A percentile compares a stretch with the other conserved stretches of the same genome.
These are phyloP conservation scores for Meteorus colon DNA, from an alignment of 2,888 invertebrate genomes.

Conservation along the genomic window DNA sequence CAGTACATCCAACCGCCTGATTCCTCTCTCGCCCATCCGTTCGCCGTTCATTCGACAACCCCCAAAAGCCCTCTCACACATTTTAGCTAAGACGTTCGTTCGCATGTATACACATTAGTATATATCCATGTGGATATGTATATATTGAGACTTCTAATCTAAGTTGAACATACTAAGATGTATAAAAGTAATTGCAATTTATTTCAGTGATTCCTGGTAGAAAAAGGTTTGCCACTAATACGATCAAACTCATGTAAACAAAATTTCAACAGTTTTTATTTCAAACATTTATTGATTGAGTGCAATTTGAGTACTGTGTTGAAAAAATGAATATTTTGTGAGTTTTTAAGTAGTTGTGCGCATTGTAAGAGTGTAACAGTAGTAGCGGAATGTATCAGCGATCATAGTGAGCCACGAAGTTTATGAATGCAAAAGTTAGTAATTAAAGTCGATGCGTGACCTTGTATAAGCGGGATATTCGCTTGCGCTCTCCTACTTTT, in stretches of 20 bases:
- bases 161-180: slow-evolving; percentile 47
- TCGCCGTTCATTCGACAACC: slow-evolving; percentile 56
- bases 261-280: too few relatives aligned
- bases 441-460: slow-evolving; percentile 72
- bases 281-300: too few relatives aligned
- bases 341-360: neutral
- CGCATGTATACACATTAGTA: neutral
- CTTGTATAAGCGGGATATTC: slow-evolving; percentile 62
- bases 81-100: slow-evolving; percentile 63
- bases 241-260: neutral
- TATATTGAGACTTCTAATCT: slow-evolving; percentile 43
- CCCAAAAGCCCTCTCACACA: slow-evolving; percentile 60
- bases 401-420: neutral
- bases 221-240: neutral
- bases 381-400: neutral
- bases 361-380: neutral
- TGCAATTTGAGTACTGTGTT: neutral
- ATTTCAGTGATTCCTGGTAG: neutral
- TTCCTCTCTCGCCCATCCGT: slow-evolving; percentile 25
- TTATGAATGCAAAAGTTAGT: slow-evolving; percentile 66
- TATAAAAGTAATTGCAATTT: slow-evolving; percentile 42
- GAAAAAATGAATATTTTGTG: neutral
- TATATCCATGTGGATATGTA: neutral
- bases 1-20: slow-evolving; percentile 38
- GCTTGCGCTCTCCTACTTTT: slow-evolving; percentile 36